These are phyloP conservation scores for Crax fasciolata DNA, from an alignment of 2,797 vertebrate genomes.

Conservation along the genomic window DNA sequence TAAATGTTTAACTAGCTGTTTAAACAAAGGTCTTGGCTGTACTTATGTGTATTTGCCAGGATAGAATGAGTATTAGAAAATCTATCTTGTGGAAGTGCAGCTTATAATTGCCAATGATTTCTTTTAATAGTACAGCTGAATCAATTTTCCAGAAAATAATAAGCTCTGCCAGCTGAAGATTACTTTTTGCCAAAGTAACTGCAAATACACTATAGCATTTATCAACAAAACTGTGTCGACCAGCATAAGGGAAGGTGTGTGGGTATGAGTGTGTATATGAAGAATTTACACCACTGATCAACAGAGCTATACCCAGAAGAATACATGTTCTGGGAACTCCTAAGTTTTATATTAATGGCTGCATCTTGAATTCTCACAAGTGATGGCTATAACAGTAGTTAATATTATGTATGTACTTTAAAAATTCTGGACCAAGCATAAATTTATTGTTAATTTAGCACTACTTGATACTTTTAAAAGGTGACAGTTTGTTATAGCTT, in stretches of 20 bases:
- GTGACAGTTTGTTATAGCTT: background rate
- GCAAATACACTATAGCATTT: background rate
- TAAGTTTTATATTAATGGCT: background rate
- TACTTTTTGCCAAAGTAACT: background rate
- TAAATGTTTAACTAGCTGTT: slow-evolving; percentile 25
- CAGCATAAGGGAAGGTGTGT: background rate
- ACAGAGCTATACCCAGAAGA: background rate
- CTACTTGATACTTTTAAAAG: background rate
- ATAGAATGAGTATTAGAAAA: background rate
- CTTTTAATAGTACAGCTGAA: background rate
- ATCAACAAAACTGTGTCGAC: background rate
- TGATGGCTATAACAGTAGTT: background rate
- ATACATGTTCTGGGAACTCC: background rate
- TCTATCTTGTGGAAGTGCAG: background rate
- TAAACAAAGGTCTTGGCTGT: background rate
- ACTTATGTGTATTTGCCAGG: background rate
- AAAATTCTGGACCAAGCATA: background rate
- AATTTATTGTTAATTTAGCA: background rate
- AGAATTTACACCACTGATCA: background rate
- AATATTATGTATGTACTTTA: background rate
- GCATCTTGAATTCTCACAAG: background rate
- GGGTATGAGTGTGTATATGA: background rate
- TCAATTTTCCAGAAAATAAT: background rate
- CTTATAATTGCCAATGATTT: background rate
- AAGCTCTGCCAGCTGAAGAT: background rate